Base-by-base conservation (phyloP, 2,797 vertebrate genomes). In the Atherinosoma microstoma region DNA sequence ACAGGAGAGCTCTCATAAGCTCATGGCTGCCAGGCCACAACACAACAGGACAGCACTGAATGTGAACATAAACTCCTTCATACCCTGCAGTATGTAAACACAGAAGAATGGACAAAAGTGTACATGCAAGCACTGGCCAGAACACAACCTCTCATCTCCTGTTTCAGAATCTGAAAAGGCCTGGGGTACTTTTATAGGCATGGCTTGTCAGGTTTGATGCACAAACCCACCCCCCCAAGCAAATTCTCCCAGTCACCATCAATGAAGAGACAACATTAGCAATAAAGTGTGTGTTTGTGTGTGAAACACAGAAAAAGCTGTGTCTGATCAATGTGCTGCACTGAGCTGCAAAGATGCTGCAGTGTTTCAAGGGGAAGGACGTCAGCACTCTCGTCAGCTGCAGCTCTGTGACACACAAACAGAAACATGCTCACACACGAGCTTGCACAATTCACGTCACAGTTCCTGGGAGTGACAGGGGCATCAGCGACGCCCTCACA, bases 1-100 rank as follows among this genome's bases (percentile, higher is more conserved):
- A 91, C 84, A 88, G 87, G 70, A 84, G 80, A 84, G 83, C 89
- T 87, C 83, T 91, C 84, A 89, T 91, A 78, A 84, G 78, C 83
- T 84, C 70, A 78, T 35, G 40, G 78, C 83, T 86, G 76, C 67
- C 79, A 84, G 84, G 79, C 70, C 82, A 83, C 83, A 86, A 86
- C 82, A 84, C 74, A 85, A 89, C 82, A 84, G 79, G 72, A 84
- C 77, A 59, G 75, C 83, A 78, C 80, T 79, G 61, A 82, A 73
- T 76, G 67, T 69, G 73, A 81, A 82, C 85, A 80, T 75, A 78
- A 76, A 82, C 79, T 69, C 79, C 57, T 68, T 77, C 84, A 83
- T 71, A 84, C 35, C 74, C 80, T 67, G 57, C 58, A 82, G 78
- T 71, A 86, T 75, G 64, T 58, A 74, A 71, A 84, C 69, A 79